Conservation (phyloP, 2,113 vertebrate species). For the Salvelinus sp. region DNA sequence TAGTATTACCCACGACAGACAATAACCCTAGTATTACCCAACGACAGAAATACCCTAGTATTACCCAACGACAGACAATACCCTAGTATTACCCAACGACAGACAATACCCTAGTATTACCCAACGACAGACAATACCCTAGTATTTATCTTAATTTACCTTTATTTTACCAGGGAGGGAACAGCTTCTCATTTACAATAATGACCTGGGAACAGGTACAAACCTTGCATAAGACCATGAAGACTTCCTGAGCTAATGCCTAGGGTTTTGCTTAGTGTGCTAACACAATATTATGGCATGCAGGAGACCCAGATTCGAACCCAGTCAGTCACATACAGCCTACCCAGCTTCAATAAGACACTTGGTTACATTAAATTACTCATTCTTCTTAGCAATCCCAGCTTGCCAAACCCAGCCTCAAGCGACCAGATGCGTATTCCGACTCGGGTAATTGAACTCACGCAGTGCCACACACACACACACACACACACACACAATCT, state of each 20-base stretch:
- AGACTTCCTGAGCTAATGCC: neutral
- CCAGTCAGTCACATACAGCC: too few species aligned
- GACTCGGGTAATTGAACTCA: neutral
- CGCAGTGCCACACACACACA: neutral
- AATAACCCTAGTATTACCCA: neutral
- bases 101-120: too few species aligned
- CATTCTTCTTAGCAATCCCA: neutral
- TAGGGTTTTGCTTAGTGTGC: neutral
- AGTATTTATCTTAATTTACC: neutral
- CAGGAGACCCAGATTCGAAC: too few species aligned
- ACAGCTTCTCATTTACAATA: too few species aligned
- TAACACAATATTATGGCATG: too few species aligned
- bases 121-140: too few species aligned
- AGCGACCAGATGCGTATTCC: neutral
- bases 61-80: constrained; percentile 43
- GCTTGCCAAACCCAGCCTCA: neutral
- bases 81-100: neutral
- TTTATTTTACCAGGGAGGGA: neutral
- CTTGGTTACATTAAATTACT: neutral
- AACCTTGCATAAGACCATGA: too few species aligned
- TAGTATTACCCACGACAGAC: neutral
- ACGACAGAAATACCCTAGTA: too few species aligned
- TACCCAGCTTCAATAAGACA: too few species aligned
- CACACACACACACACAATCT: neutral
- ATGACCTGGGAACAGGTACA: too few species aligned